Evolutionary conservation across 2,888 invertebrate species (phyloP), one percentile per base, ranked within the genome.

Genomic region (Tachina grossa): DNA sequence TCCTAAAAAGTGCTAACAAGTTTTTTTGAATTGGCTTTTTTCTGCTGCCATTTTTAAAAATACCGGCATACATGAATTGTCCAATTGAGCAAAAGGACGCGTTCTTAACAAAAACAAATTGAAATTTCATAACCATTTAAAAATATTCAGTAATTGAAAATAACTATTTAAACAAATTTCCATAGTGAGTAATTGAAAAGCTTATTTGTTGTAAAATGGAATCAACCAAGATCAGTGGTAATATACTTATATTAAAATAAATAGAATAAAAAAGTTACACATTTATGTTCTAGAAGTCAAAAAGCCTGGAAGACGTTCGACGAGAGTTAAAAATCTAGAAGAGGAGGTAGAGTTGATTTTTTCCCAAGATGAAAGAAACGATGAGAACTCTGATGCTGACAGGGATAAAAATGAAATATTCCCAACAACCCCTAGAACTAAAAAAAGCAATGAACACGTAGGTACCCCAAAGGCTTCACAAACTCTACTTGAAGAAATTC

Each of bases 291-390:
- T 55, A 69, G 59, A 65, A 57, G 11, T 41, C 3, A 65, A 45
- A 66, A 79, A 31, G 9, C 69, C 55, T 14, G 13, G 39, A 11
- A 71, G 76, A 6, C 71, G 76, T 43, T 76, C 76, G 11, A 83
- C 19, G 55, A 85, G 63, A 14, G 16, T 66, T 0, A 85, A 77
- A 55, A 85, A 87, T 65, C 59, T 87, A 6, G 83, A 87, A 68
- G 19, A 87, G 11, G 88, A 87, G 47, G 85, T 88, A 2, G 84
- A 85, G 14, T 4, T 71, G 0, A 84, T 85, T 9, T 41, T 87
- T 1, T 79, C 85, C n/a, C 83, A 85, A 71, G 78, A 81, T 0
- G 87, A 88, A 51, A 65, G 53, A 6, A 31, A 31, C 31, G 79
- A 85, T 53, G 84, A 77, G 2, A 76, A 83, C 9, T 13, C n/a